phyloP scores from a whole-genome alignment of 2,888 invertebrate species.

The Drosophila planitibia region DNA sequence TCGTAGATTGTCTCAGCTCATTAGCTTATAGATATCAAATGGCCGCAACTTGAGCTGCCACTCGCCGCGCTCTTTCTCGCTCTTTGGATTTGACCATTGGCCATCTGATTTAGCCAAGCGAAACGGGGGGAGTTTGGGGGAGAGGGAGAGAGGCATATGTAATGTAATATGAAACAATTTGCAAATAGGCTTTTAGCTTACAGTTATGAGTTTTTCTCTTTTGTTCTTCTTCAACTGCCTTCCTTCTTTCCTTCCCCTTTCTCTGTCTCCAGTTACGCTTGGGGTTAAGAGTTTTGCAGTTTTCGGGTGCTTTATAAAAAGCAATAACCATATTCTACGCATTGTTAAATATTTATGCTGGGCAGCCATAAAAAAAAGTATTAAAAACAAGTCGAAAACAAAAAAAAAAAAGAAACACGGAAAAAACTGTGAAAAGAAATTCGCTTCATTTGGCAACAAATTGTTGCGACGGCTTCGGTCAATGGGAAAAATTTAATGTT shows the following conservation, averaged over 20 bases:
- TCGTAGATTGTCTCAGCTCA: conserved; percentile 7
- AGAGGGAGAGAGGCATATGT: background rate
- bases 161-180: conserved; percentile 70
- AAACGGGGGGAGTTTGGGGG: background rate
- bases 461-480: conserved; percentile 70
- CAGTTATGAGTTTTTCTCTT: conserved; percentile 34
- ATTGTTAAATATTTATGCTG: conserved; percentile 64
- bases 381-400: conserved; percentile 34
- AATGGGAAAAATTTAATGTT: conserved; percentile 48
- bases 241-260: background rate
- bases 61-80: background rate
- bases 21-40: conserved; percentile 15
- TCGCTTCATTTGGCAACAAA: conserved; percentile 77
- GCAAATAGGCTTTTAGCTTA: conserved; percentile 69
- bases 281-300: conserved; percentile 4
- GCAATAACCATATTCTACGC: conserved; percentile 63
- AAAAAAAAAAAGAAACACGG: conserved; percentile 4
- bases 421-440: conserved; percentile 57
- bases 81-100: conserved; percentile 20
- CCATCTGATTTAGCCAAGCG: conserved; percentile 52
- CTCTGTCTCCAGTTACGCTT: conserved; percentile 9
- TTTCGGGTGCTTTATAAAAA: conserved; percentile 37
- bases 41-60: conserved; percentile 6
- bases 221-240: conserved; percentile 1
- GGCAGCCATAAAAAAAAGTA: conserved; percentile 50